A percentile compares a stretch with the other conserved stretches of the same genome.
phyloP scores from a whole-genome alignment of 2,113 vertebrate genomes.

The Mola mola region DNA sequence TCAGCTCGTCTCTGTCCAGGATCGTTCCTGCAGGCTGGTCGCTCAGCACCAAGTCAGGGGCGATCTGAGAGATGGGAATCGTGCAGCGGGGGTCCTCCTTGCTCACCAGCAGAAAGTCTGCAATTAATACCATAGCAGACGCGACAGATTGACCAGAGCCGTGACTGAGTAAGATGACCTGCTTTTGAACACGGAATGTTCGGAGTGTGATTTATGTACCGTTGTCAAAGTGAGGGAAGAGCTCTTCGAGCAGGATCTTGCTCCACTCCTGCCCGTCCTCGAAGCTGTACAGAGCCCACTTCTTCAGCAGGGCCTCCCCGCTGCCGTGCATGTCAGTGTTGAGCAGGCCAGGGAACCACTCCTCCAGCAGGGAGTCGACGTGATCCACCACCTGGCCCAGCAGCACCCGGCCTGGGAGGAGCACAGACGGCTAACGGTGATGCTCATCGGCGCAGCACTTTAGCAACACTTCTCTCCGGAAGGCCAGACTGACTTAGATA shows the following conservation, averaged over 20 bases:
- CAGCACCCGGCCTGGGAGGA: conserved; percentile 86
- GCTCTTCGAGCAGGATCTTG: conserved; percentile 91
- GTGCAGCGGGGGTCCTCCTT: conserved; percentile 84
- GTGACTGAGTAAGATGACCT: background rate
- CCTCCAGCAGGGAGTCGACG: conserved; percentile 95
- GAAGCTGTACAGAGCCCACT: conserved; percentile 94
- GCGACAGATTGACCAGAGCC: background rate
- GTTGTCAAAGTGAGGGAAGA: conserved; percentile 86
- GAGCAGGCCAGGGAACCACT: conserved; percentile 95
- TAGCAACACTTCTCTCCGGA: too few relatives aligned
- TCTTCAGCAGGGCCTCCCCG: conserved; percentile 93
- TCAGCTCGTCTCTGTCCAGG: conserved; percentile 87
- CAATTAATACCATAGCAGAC: background rate
- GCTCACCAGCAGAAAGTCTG: conserved; percentile 89
- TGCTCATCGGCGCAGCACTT: too few relatives aligned
- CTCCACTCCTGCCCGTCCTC: conserved; percentile 87
- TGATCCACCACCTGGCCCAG: conserved; percentile 97
- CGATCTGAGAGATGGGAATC: conserved; percentile 91
- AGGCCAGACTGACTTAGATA: too few relatives aligned
- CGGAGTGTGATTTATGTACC: conserved; percentile 71
- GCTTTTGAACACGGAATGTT: too few relatives aligned
- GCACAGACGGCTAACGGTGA: background rate
- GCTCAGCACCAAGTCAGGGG: conserved; percentile 90
- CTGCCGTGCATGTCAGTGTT: conserved; percentile 92
- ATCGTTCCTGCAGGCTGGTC: conserved; percentile 91